Percentiles rank a stretch among this genome's conserved stretches.
Conservation (phyloP, 1,140 invertebrate species). For the Brachionus paranguensis region DNA sequence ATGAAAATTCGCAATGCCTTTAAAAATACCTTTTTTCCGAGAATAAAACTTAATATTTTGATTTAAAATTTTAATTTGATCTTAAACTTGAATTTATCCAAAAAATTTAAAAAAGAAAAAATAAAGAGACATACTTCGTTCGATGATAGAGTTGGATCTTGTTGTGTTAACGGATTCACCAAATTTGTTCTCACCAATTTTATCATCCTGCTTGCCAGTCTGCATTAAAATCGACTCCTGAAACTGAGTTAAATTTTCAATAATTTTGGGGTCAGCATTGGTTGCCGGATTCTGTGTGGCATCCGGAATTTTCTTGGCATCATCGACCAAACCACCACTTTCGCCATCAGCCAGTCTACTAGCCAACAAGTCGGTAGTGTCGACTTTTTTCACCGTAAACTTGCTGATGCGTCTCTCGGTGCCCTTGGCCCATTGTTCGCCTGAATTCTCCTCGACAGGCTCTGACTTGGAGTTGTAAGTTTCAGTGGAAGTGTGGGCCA, state of each 20-base stretch:
- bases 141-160: background rate
- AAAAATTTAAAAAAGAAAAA: background rate
- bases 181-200: background rate
- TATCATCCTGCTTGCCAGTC: background rate
- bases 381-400: conserved; percentile 39
- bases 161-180: background rate
- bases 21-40: too few species aligned
- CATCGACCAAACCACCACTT: background rate
- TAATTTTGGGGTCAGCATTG: background rate
- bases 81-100: too few species aligned
- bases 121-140: background rate
- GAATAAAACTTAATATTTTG: too few species aligned
- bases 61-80: too few species aligned
- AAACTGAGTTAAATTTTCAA: conserved; percentile 4
- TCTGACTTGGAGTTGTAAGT: background rate
- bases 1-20: too few species aligned
- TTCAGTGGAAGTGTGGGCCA: background rate
- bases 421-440: background rate
- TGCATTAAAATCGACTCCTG: background rate
- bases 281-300: background rate
- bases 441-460: background rate
- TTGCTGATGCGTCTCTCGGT: conserved; percentile 30
- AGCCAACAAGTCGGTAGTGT: background rate
- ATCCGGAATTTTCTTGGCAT: background rate
- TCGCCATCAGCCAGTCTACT: background rate